phyloP scores from a whole-genome alignment of 2,113 vertebrate species.

The Sebastes schlegelii region DNA sequence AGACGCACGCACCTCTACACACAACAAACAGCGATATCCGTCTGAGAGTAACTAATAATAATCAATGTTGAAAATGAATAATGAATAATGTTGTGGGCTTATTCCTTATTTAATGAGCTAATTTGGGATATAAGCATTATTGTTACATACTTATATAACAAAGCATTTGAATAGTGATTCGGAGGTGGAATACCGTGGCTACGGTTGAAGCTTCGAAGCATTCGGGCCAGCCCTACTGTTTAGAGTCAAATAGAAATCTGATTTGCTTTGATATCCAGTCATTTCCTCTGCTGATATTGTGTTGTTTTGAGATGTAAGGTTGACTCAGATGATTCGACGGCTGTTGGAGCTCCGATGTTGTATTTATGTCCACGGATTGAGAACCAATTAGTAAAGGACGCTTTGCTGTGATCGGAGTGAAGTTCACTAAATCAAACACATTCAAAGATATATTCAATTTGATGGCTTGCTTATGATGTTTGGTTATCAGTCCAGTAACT shows the following conservation, averaged over 20 bases:
- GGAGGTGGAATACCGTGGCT: too few relatives aligned
- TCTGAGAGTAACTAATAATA: too few relatives aligned
- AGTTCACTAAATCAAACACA: not conserved
- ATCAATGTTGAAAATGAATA: too few relatives aligned
- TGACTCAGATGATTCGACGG: slow-evolving; percentile 6
- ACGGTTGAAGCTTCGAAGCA: too few relatives aligned
- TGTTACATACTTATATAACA: too few relatives aligned
- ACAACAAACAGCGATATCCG: too few relatives aligned
- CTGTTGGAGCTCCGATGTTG: not conserved
- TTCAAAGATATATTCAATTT: not conserved
- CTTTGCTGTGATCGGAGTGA: not conserved
- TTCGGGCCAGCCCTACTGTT: not conserved
- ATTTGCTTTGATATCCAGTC: slow-evolving; percentile 14
- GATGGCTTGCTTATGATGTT: not conserved
- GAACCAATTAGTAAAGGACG: not conserved
- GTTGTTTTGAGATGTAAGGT: not conserved
- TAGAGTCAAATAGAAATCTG: not conserved
- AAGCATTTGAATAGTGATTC: too few relatives aligned
- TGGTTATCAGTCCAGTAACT: not conserved
- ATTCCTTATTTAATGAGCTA: too few relatives aligned
- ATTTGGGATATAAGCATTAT: too few relatives aligned
- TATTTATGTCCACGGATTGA: not conserved
- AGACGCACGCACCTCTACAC: too few relatives aligned
- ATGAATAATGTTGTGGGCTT: too few relatives aligned
- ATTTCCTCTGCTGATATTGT: slow-evolving; percentile 31